A percentile compares a stretch with the other conserved stretches of the same genome.
These are phyloP conservation scores for Ceuthmochares aereus DNA, from an alignment of 2,113 vertebrate species.

Conservation along the genomic window DNA sequence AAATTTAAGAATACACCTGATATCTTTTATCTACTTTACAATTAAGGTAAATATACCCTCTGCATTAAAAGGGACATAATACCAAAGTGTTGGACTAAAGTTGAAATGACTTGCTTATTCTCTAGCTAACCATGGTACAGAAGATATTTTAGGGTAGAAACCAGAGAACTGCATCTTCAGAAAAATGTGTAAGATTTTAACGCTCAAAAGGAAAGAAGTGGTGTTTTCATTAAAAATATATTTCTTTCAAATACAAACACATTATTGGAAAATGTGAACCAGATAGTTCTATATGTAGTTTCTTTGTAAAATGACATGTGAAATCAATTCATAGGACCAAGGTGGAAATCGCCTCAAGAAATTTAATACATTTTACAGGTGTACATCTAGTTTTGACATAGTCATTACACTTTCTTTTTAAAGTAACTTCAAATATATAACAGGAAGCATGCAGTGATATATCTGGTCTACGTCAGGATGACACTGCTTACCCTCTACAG, in stretches of 20 bases:
- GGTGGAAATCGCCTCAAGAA: not conserved
- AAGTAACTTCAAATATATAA: not conserved
- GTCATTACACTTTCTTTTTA: not conserved
- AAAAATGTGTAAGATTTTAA: not conserved
- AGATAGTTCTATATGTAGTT: rapidly evolving
- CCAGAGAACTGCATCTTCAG: not conserved
- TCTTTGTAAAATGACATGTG: not conserved
- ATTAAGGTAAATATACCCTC: not conserved
- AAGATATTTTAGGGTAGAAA: not conserved
- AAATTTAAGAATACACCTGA: not conserved
- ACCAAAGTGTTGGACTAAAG: not conserved
- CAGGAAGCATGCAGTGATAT: not conserved
- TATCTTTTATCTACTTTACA: not conserved
- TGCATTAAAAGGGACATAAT: not conserved
- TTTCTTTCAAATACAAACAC: not conserved
- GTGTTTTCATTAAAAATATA: not conserved
- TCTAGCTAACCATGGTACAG: not conserved
- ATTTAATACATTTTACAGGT: not conserved
- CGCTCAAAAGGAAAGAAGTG: not conserved
- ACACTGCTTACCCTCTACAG: not conserved
- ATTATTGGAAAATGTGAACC: not conserved
- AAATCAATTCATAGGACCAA: not conserved
- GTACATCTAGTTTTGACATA: not conserved
- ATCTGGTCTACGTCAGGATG: not conserved
- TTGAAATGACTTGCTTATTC: not conserved